Evolutionary conservation across 1,140 invertebrate species (phyloP), one percentile per base, ranked within the genome.

Genomic region (Thaumatotibia leucotreta): DNA sequence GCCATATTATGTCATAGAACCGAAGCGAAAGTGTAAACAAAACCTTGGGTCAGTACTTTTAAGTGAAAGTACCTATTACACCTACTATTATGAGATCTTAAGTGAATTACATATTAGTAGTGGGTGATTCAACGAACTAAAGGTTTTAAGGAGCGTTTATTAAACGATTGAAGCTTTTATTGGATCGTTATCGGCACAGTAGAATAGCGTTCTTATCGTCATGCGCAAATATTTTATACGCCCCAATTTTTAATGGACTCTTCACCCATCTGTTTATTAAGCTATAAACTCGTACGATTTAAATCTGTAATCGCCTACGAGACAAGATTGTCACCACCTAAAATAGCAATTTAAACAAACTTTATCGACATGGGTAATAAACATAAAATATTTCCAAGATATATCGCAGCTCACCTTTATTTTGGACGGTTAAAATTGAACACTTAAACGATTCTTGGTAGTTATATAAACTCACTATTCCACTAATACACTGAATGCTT

Each of bases 291-390:
- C 63, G 1, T 2, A 31, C 14, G 31, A 8, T 31, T 31, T 52
- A 22, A 45, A 17, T 39, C 45, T 63, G 33, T 39, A 49, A 29
- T 39, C 32, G 22, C 63, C 63, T 67, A 63, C 8, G 54, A 50
- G 32, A 52, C 45, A 67, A 52, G 50, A 61, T 68, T 65, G 83
- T 86, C 84, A 87, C 74, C 74, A 82, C 79, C 76, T 76, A 87
- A 88, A 88, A 87, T 88, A 88, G 83, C 72, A 70, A 73, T 77
- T 79, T 83, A 58, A 17, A 58, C n/a, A 58, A 58, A 27, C 52
- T 80, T 77, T 68, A 76, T 72, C 70, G 74, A 80, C 29, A 64
- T 45, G 63, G 52, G 65, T 74, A 78, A 78, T 74, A 78, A 66
- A 65, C 68, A 75, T 66, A 66, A 29, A 65, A 49, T 45, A 62